Evolutionary conservation across 2,888 invertebrate species (phyloP).

Genomic region (Oscheius myriophilus): DNA sequence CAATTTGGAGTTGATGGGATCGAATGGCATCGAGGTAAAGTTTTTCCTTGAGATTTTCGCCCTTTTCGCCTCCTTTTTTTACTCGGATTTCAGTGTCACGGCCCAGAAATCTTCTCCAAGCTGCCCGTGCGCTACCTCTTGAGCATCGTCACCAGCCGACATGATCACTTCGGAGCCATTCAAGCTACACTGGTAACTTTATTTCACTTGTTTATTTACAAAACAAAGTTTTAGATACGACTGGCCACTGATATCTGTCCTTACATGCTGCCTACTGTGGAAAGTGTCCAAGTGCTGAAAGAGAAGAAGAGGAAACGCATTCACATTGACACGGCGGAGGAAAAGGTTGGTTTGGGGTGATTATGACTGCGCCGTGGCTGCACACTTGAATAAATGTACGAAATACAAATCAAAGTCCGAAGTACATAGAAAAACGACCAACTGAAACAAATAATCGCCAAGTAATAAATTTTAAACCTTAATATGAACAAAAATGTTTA

Average conservation of each 20-base stretch:
- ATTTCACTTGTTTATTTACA: not conserved
- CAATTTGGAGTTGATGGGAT: constrained; percentile 25
- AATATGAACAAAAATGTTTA: no score
- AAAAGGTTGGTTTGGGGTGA: no score
- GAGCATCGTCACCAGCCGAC: constrained; percentile 42
- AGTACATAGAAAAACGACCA: no score
- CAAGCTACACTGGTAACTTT: constrained; percentile 35
- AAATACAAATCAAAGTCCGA: no score
- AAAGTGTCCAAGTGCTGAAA: constrained; percentile 36
- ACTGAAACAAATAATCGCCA: no score
- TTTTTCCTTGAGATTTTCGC: not conserved
- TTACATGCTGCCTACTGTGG: constrained; percentile 46
- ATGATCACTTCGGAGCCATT: constrained; percentile 28
- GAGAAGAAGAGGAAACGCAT: constrained; percentile 17
- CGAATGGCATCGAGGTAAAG: constrained; percentile 18
- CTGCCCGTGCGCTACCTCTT: constrained; percentile 51
- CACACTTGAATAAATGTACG: no score
- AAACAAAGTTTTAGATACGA: constrained; percentile 17
- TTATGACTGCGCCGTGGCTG: no score
- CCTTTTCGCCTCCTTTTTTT: no score
- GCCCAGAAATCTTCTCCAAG: constrained; percentile 32
- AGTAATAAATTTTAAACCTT: no score
- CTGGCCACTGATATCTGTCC: constrained; percentile 40
- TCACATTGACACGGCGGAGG: not conserved
- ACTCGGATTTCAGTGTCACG: constrained; percentile 40